phyloP scores from a whole-genome alignment of 2,888 invertebrate species.

The Cinara cedri region DNA sequence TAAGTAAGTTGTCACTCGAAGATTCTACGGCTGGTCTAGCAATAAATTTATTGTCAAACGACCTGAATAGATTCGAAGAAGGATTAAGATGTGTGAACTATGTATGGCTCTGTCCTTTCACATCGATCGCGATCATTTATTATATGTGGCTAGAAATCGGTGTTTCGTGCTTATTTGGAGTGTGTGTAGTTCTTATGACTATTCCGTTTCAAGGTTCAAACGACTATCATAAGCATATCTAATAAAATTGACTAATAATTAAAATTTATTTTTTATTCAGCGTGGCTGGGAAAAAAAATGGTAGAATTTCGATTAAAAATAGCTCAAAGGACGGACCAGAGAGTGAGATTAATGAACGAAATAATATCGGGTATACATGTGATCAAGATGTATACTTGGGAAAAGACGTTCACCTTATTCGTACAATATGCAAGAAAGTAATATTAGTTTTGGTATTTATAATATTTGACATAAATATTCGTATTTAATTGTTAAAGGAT shows the following conservation, averaged over 20 bases:
- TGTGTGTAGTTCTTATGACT: constrained; percentile 73
- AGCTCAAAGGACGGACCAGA: constrained; percentile 73
- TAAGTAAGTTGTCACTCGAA: constrained; percentile 81
- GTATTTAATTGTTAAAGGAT: constrained; percentile 64
- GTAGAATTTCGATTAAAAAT: not conserved
- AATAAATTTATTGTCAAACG: constrained; percentile 82
- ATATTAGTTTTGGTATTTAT: too few relatives aligned
- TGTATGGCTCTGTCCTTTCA: constrained; percentile 87
- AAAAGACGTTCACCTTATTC: constrained; percentile 78
- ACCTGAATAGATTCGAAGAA: constrained; percentile 90
- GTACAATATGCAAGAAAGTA: constrained; percentile 77
- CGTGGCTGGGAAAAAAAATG: not conserved
- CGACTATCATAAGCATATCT: too few relatives aligned
- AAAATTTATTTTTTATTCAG: not conserved
- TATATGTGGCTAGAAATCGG: constrained; percentile 73
- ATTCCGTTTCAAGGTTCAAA: constrained; percentile 70
- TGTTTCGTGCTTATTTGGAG: constrained; percentile 73
- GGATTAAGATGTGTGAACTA: constrained; percentile 88
- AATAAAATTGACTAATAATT: too few relatives aligned
- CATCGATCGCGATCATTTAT: constrained; percentile 76
- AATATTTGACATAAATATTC: too few relatives aligned
- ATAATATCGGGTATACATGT: constrained; percentile 84
- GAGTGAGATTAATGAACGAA: constrained; percentile 90
- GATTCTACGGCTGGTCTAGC: constrained; percentile 79
- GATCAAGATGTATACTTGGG: constrained; percentile 93